Conservation (phyloP, 1,140 invertebrate species). For the Drosophila truncata region DNA sequence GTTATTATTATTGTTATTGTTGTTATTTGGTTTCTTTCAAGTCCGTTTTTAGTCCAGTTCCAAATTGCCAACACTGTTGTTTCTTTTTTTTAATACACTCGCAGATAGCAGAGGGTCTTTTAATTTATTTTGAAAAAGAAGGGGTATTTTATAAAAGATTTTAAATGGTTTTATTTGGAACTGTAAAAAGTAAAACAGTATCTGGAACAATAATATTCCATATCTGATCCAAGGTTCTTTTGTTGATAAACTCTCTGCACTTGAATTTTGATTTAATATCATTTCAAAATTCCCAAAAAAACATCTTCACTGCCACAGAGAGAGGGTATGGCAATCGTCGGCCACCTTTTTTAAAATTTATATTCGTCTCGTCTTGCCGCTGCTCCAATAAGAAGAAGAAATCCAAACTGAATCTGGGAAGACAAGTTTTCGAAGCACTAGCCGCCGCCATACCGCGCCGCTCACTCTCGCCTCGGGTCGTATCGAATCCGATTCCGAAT, state of each 20-base stretch:
- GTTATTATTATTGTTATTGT: constrained; percentile 42
- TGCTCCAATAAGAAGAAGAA: constrained; percentile 78
- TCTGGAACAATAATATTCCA: too few species aligned
- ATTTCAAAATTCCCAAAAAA: too few species aligned
- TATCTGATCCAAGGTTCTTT: too few species aligned
- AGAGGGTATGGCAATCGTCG: too few species aligned
- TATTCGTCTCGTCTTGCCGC: constrained; percentile 25
- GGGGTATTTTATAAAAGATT: too few species aligned
- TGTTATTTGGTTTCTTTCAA: constrained; percentile 59
- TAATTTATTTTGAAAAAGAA: not conserved
- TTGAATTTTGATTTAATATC: too few species aligned
- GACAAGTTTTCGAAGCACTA: constrained; percentile 69
- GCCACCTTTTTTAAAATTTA: constrained; percentile 3
- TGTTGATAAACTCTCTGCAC: too few species aligned
- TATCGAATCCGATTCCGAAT: constrained; percentile 19
- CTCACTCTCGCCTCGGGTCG: constrained; percentile 42
- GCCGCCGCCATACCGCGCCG: not conserved
- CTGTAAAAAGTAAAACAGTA: too few species aligned
- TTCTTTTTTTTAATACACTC: constrained; percentile 28
- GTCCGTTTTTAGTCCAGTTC: constrained; percentile 80
- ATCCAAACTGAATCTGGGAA: constrained; percentile 79
- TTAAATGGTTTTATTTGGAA: not conserved
- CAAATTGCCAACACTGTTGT: constrained; percentile 68
- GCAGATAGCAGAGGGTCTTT: not conserved
- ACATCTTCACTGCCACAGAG: too few species aligned